Evolutionary conservation across 2,888 invertebrate genomes (phyloP).

Genomic region (Scaptomyza tumidula): DNA sequence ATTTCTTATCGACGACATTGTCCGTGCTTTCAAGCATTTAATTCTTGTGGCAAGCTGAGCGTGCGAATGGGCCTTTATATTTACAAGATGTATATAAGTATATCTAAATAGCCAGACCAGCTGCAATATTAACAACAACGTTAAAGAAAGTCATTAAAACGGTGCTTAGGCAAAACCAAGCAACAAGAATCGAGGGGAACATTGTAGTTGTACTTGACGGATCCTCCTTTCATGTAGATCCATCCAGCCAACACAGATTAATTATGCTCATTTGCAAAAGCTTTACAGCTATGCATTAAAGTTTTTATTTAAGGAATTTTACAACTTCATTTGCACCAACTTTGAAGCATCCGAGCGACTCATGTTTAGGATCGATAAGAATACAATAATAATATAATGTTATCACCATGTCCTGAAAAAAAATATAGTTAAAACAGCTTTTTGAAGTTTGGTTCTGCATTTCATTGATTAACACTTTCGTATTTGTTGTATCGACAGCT

Average conservation of each 20-base stretch:
- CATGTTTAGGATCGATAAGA: too few species aligned
- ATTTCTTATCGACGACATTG: neutral
- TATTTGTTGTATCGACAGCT: constrained; percentile 6
- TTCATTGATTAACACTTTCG: too few species aligned
- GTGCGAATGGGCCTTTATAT: constrained; percentile 27
- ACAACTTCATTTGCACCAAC: too few species aligned
- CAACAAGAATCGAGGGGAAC: neutral
- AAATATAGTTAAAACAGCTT: too few species aligned
- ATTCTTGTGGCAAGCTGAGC: constrained; percentile 31
- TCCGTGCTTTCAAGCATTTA: constrained; percentile 37
- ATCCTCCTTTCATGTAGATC: neutral
- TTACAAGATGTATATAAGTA: constrained; percentile 6
- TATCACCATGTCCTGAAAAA: too few species aligned
- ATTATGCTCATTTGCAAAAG: neutral
- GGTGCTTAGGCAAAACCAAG: constrained; percentile 13
- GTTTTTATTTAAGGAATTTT: too few species aligned
- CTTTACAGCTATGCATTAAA: neutral
- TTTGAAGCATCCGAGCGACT: too few species aligned
- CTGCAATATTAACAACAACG: constrained; percentile 14
- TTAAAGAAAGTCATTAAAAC: constrained; percentile 35
- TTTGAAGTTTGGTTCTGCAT: too few species aligned
- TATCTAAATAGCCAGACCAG: constrained; percentile 12
- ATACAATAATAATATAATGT: too few species aligned
- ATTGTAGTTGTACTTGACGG: neutral
- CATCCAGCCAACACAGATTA: too few species aligned